These are phyloP conservation scores for Rhamnusium bicolor DNA, from an alignment of 2,888 invertebrate genomes.

Conservation along the genomic window DNA sequence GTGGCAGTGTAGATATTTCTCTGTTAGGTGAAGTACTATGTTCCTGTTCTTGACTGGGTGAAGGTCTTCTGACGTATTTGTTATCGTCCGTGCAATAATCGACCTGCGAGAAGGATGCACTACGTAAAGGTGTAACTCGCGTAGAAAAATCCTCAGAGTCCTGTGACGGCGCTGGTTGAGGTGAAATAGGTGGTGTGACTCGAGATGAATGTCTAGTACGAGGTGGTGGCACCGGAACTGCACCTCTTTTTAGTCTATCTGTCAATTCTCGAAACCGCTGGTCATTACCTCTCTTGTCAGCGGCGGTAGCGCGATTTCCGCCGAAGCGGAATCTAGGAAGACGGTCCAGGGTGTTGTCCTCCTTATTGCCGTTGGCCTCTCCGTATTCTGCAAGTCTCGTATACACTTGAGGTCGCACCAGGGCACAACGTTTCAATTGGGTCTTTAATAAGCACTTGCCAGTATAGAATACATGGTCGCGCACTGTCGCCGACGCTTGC, in stretches of 20 bases:
- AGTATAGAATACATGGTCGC: constrained; percentile 67
- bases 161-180: constrained; percentile 56
- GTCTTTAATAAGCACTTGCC: constrained; percentile 65
- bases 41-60: constrained; percentile 50
- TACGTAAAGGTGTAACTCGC: constrained; percentile 78
- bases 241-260: constrained; percentile 80
- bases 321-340: constrained; percentile 86
- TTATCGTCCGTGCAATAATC: constrained; percentile 80
- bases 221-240: constrained; percentile 66
- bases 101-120: constrained; percentile 91
- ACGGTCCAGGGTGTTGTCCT: constrained; percentile 83
- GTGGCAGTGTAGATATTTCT: constrained; percentile 67
- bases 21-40: constrained; percentile 47
- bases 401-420: constrained; percentile 68
- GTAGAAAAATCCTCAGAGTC: constrained; percentile 42
- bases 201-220: constrained; percentile 61
- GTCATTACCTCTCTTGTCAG: constrained; percentile 76
- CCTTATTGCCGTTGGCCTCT: constrained; percentile 64
- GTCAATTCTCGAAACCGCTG: constrained; percentile 84
- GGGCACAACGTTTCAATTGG: constrained; percentile 67
- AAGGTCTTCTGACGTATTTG: constrained; percentile 73
- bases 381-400: constrained; percentile 66
- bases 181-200: constrained; percentile 57
- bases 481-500: constrained; percentile 63
- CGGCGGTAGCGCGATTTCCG: constrained; percentile 69